Conservation (phyloP, 1,140 invertebrate genomes). For the Drosophila ambigua region DNA sequence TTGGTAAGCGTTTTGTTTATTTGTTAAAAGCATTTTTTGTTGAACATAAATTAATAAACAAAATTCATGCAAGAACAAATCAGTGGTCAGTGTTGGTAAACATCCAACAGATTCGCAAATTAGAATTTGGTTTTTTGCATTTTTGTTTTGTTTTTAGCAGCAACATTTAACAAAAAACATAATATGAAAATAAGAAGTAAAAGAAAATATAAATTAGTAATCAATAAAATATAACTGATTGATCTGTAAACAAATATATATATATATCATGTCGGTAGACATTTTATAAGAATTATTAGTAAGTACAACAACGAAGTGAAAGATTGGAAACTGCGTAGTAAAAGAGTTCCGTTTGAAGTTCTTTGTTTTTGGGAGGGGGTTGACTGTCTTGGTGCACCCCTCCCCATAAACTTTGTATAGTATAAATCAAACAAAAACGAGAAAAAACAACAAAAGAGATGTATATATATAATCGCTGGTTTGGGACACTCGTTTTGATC, state of each 20-base stretch:
- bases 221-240: constrained; percentile 10
- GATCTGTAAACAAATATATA: constrained; percentile 30
- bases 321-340: constrained; percentile 4
- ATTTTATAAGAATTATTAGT: constrained; percentile 69
- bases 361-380: constrained; percentile 3
- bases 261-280: constrained; percentile 75
- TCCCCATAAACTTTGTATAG: constrained; percentile 4
- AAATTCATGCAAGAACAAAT: constrained; percentile 60
- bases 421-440: constrained; percentile 29
- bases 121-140: constrained; percentile 19
- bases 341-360: not conserved
- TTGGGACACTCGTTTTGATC: constrained; percentile 43
- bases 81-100: constrained; percentile 60
- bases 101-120: constrained; percentile 57
- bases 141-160: constrained; percentile 26
- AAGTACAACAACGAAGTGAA: constrained; percentile 13
- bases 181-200: constrained; percentile 69
- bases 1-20: constrained; percentile 49
- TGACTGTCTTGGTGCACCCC: constrained; percentile 22
- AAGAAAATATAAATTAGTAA: constrained; percentile 64
- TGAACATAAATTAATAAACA: constrained; percentile 38
- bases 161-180: constrained; percentile 57
- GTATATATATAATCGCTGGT: constrained; percentile 47
- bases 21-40: constrained; percentile 24
- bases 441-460: constrained; percentile 73